These are phyloP conservation scores for Diplodus puntazzo DNA, from an alignment of 2,797 vertebrate genomes.

Conservation along the genomic window DNA sequence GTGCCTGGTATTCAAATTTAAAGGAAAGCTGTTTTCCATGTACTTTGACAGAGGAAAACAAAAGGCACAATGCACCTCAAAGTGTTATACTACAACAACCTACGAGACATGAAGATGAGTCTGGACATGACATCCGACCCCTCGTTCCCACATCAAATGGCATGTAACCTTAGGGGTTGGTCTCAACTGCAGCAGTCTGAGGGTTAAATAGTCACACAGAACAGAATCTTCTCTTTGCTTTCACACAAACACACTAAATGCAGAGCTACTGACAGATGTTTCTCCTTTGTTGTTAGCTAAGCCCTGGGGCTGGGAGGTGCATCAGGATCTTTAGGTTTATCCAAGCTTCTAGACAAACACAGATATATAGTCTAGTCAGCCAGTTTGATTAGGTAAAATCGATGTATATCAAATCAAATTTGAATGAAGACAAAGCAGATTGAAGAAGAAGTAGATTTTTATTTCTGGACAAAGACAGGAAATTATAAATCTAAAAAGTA, in stretches of 20 bases:
- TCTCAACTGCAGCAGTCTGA: background rate
- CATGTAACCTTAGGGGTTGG: background rate
- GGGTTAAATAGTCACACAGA: conserved; percentile 9
- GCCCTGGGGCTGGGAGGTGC: background rate
- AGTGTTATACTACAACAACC: background rate
- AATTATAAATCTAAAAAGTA: too few species aligned
- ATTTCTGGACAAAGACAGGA: too few species aligned
- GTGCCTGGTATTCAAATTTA: conserved; percentile 14
- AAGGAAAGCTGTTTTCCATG: background rate
- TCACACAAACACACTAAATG: background rate
- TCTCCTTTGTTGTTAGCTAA: background rate
- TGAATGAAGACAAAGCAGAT: background rate
- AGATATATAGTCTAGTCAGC: background rate
- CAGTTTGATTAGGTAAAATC: background rate
- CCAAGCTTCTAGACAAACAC: background rate
- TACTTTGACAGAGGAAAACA: background rate
- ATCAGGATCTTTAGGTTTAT: background rate
- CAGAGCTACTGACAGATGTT: background rate
- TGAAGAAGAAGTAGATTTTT: too few species aligned
- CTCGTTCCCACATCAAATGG: background rate
- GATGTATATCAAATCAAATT: background rate
- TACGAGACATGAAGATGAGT: background rate
- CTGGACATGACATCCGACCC: background rate
- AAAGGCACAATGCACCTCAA: background rate
- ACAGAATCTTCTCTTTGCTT: background rate